Evolutionary conservation across 2,797 vertebrate genomes (phyloP), one percentile per base, ranked within the genome.

Genomic region (Argentina silus): DNA sequence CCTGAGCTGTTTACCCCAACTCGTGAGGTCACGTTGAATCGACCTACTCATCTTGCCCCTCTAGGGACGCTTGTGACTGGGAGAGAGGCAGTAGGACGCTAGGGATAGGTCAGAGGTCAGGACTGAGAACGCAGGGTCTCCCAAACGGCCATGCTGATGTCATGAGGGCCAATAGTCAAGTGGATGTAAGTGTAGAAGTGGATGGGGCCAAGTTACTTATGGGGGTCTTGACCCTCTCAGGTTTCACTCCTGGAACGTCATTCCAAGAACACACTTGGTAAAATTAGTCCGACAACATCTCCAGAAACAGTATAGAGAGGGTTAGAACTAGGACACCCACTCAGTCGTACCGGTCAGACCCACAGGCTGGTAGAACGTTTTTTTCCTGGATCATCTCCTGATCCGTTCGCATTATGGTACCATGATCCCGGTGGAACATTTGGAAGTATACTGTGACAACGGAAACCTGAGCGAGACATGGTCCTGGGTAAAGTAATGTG

Each of bases 231-330:
- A 36, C 2, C 27, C 27, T 36, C 27, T 36, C 27, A 36, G 27
- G 27, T 36, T 1, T 36, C 27, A 36, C 27, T 68, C 75, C 69
- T 75, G 78, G 78, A 81, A 83, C 51, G 60, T 78, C 79, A 74
- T 88, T 87, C 85, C 80, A 78, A 79, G 83, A 87, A 87, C 80
- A 79, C 69, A 53, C 72, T 73, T 7, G 80, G 83, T 90, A 90
- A 90, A 88, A 87, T 90, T 87, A 90, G 86, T 81, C 86, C 27
- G 75, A 82, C 85, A 85, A 83, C 82, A 82, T 76, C 72, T 59
- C 69, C 51, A 53, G 60, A 77, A 67, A 51, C 78, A 36, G 43
- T 85, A 86, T 86, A 86, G 83, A 86, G 81, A 77, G 51, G 6
- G 15, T 56, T 59, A 57, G 47, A 65, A 19, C 67, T 47, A 48